These are phyloP conservation scores for Neodiprion fabricii DNA, from an alignment of 1,140 invertebrate genomes.

Conservation along the genomic window DNA sequence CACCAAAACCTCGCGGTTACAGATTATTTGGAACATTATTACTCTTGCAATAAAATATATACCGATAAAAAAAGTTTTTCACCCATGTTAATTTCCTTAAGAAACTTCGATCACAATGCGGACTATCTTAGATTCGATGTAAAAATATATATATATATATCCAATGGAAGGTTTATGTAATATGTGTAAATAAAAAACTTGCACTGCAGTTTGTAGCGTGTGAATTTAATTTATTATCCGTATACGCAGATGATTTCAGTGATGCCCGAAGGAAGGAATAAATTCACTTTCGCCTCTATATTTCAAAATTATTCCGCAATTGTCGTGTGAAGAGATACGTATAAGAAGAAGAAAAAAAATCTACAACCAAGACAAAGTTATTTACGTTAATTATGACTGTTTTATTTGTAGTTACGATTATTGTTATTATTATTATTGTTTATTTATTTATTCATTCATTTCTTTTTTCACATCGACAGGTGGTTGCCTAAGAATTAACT, in stretches of 20 bases:
- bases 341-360: neutral
- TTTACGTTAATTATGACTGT: neutral
- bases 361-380: neutral
- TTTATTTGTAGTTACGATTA: neutral
- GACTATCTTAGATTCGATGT: neutral
- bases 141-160: neutral
- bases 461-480: conserved; percentile 35
- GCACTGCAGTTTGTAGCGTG: neutral
- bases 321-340: too few relatives aligned
- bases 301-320: too few relatives aligned
- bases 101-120: too few relatives aligned
- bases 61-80: too few relatives aligned
- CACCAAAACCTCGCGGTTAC: too few relatives aligned
- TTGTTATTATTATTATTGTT: neutral
- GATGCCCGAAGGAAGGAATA: neutral
- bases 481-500: conserved; percentile 50
- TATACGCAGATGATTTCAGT: too few relatives aligned
- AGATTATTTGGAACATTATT: too few relatives aligned
- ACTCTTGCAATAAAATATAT: too few relatives aligned
- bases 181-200: neutral
- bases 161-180: neutral
- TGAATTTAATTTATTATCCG: too few relatives aligned
- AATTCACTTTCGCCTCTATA: neutral
- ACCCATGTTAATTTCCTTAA: too few relatives aligned
- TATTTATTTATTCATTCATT: neutral